Evolutionary conservation across 2,888 invertebrate species (phyloP), one percentile per base, ranked within the genome.

Genomic region (Perizoma affinitatum): DNA sequence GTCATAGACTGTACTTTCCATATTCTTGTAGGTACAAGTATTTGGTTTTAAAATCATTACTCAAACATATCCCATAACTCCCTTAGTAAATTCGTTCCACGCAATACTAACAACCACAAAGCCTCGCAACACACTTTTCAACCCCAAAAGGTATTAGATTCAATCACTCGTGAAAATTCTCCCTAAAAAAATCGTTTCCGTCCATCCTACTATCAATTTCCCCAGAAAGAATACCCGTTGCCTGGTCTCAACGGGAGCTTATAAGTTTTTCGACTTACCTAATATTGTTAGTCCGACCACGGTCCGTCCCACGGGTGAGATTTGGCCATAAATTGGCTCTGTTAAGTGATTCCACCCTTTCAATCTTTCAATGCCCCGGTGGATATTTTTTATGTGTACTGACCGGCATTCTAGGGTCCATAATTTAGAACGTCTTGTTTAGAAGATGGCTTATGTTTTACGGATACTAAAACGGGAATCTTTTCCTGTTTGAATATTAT

Each of bases 221-320:
- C 66, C 64, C 68, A 46, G 56, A 43, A 77, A 84, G 83, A 83
- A 84, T 82, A 69, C 72, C 69, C 69, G 38, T 52, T 58, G 47
- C 33, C 75, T 70, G 43, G 55, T 53, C 61, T 57, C 74, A 56
- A 52, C 59, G 60, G 69, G 59, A 73, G 79, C 84, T 86, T 86
- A 85, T 89, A 90, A 90, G 87, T 84, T 87, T 86, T 83, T 78
- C 82, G 66, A 75, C 78, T 75, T 74, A 62, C 74, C 82, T 90
- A 88, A 92, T 87, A 86, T 91, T 91, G 91, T 90, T 89, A 91
- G 86, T 87, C 91, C 77, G 76, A 86, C 91, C 90, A 86, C 90
- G 87, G 72, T 43, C n/a, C 72, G 74, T 90, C 91, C 89, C 91
- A 71, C 72, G 90, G 90, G 91, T 79, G 76, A 88, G 87, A 90